Conservation (phyloP, 2,797 vertebrate species). For the Glossophaga mutica region DNA sequence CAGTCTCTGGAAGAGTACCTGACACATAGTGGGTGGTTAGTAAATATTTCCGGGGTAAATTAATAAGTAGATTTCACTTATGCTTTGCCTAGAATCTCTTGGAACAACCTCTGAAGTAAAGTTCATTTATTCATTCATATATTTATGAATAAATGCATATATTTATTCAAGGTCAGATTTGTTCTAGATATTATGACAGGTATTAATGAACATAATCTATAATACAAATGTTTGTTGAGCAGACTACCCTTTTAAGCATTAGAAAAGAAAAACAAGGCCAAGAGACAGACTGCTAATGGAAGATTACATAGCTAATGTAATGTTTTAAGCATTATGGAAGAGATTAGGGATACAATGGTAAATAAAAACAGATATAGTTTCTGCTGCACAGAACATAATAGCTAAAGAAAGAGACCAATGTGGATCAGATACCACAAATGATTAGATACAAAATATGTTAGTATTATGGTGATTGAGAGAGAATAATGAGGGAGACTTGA, state of each 20-base stretch:
- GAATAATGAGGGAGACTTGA: neutral
- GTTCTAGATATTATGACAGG: neutral
- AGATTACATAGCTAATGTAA: neutral
- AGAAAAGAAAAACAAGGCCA: neutral
- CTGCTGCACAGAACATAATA: neutral
- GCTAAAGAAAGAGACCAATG: neutral
- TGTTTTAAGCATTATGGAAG: neutral
- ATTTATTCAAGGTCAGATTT: neutral
- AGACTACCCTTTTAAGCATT: neutral
- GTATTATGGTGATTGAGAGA: neutral
- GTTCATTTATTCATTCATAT: neutral
- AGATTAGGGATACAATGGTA: neutral
- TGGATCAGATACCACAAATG: neutral
- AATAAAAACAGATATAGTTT: neutral
- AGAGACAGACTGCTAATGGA: neutral
- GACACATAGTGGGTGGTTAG: neutral
- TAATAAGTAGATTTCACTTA: neutral
- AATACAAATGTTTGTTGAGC: neutral
- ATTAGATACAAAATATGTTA: neutral
- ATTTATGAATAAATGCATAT: neutral
- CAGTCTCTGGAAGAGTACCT: neutral
- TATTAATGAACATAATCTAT: neutral
- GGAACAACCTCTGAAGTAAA: neutral
- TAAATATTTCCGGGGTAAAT: neutral
- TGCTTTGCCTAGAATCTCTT: neutral